A percentile compares a stretch with the other conserved stretches of the same genome.
Evolutionary conservation across 2,888 invertebrate genomes (phyloP).

Genomic region (Lathronympha strigana): DNA sequence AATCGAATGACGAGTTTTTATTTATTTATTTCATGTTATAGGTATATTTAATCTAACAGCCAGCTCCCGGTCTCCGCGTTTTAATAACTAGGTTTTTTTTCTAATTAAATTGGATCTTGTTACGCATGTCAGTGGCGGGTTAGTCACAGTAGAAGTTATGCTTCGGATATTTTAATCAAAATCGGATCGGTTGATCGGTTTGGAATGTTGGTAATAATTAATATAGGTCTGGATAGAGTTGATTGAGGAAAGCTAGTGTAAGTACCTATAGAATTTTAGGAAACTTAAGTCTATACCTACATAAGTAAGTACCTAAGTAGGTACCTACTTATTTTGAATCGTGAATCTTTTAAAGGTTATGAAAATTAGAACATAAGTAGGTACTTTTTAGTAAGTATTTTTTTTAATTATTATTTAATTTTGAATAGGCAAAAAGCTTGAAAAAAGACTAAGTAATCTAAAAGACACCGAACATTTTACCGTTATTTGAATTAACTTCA

Average conservation of each 20-base stretch:
- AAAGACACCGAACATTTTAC: no score
- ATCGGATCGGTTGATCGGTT: slow-evolving; percentile 21
- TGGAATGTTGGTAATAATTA: slow-evolving; percentile 4
- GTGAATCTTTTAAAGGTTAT: no score
- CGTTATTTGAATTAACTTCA: no score
- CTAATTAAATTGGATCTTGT: slow-evolving; percentile 51
- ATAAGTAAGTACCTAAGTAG: no score
- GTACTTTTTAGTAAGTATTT: no score
- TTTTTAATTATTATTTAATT: no score
- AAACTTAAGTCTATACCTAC: no score
- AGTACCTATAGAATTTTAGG: neutral
- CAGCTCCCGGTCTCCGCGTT: slow-evolving; percentile 68
- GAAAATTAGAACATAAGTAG: no score
- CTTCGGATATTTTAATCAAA: slow-evolving; percentile 41
- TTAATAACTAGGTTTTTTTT: slow-evolving; percentile 68
- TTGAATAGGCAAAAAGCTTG: no score
- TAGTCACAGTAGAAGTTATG: slow-evolving; percentile 51
- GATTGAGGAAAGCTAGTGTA: neutral
- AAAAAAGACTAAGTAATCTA: no score
- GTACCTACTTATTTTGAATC: no score
- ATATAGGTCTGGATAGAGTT: slow-evolving; percentile 1
- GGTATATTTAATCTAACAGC: slow-evolving; percentile 81
- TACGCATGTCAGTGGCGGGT: slow-evolving; percentile 59
- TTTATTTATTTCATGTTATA: slow-evolving; percentile 7
- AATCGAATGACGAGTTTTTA: slow-evolving; percentile 2